Percentiles rank a stretch among this genome's conserved stretches.
Evolutionary conservation across 1,140 invertebrate genomes (phyloP).

Genomic region (Bombus sylvicola): DNA sequence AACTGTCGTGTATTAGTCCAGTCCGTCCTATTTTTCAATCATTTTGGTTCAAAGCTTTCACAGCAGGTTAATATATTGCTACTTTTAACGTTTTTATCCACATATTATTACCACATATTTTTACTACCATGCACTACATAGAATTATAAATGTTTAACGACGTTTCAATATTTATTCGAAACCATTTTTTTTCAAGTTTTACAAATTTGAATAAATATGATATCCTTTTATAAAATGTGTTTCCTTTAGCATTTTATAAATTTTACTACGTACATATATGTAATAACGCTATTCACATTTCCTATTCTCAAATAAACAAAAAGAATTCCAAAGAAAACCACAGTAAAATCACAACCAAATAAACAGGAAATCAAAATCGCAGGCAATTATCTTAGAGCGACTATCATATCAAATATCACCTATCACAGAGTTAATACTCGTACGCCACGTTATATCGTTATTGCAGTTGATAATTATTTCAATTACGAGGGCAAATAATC

Average conservation of each 20-base stretch:
- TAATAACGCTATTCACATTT: too few relatives aligned
- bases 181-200: not conserved
- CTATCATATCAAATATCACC: too few relatives aligned
- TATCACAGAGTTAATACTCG: not conserved
- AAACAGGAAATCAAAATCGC: not conserved
- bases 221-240: not conserved
- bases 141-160: not conserved
- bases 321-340: not conserved
- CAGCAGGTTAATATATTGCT: not conserved
- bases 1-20: not conserved
- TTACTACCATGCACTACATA: not conserved
- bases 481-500: slow-evolving; percentile 3
- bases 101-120: not conserved
- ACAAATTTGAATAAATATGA: too few relatives aligned
- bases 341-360: not conserved
- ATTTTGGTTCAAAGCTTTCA: not conserved
- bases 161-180: not conserved
- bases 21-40: not conserved
- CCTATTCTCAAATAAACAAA: not conserved
- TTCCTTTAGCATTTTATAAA: not conserved
- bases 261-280: too few relatives aligned
- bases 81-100: not conserved
- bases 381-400: not conserved
- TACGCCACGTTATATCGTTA: not conserved
- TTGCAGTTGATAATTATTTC: not conserved